phyloP scores from a whole-genome alignment of 2,888 invertebrate genomes.

The Matsumyia berberina region DNA sequence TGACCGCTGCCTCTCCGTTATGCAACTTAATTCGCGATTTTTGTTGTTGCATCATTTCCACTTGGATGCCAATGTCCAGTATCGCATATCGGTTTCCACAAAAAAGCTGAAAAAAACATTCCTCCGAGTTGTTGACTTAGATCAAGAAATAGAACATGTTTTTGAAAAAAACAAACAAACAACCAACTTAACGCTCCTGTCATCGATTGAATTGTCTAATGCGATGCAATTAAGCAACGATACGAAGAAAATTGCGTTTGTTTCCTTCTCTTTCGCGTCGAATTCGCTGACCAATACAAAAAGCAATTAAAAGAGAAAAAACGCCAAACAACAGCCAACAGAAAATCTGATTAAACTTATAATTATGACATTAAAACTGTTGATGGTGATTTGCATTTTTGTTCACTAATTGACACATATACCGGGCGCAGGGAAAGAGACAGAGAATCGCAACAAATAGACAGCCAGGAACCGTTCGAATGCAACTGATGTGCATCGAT shows the following conservation, averaged over 20 bases:
- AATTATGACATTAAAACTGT: conserved; percentile 71
- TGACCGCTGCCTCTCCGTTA: conserved; percentile 74
- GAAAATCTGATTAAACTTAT: conserved; percentile 36
- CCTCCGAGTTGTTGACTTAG: conserved; percentile 59
- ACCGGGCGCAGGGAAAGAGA: conserved; percentile 22
- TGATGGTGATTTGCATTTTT: conserved; percentile 72
- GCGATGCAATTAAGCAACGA: conserved; percentile 63
- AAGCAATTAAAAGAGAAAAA: conserved; percentile 16
- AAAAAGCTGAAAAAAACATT: conserved; percentile 38
- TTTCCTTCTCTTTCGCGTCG: background rate
- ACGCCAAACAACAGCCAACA: background rate
- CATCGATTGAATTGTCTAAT: conserved; percentile 67
- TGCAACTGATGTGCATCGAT: conserved; percentile 76
- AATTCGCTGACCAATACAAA: conserved; percentile 34
- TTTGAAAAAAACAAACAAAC: conserved; percentile 34
- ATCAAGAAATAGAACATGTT: conserved; percentile 62
- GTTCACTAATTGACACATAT: conserved; percentile 69
- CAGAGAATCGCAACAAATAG: conserved; percentile 27
- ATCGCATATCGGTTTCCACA: conserved; percentile 66
- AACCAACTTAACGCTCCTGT: conserved; percentile 52
- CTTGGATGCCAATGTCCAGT: conserved; percentile 74
- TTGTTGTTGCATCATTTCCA: conserved; percentile 72
- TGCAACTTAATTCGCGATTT: conserved; percentile 72
- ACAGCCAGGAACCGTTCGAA: conserved; percentile 69
- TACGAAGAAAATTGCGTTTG: conserved; percentile 28